These are phyloP conservation scores for Cecropterus lyciades DNA, from an alignment of 1,140 invertebrate genomes.

Conservation along the genomic window DNA sequence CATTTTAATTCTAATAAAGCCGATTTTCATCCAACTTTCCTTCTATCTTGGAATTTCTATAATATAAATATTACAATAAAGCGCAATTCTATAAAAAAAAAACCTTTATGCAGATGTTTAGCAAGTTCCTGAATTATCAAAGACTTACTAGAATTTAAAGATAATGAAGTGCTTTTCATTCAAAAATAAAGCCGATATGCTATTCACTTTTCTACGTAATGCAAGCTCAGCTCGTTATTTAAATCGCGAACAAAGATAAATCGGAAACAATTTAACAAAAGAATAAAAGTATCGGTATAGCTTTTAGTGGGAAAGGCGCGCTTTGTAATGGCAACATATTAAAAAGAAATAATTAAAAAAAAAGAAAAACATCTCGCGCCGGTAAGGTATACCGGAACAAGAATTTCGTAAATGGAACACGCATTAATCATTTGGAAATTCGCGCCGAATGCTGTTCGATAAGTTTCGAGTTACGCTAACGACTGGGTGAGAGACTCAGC, in stretches of 20 bases:
- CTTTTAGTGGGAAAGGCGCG: slow-evolving; percentile 7
- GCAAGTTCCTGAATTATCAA: no score
- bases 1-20: no score
- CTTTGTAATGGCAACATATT: slow-evolving; percentile 10
- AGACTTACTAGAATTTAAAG: no score
- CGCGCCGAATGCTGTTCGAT: slow-evolving; percentile 54
- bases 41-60: no score
- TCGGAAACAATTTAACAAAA: slow-evolving; percentile 17
- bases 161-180: no score
- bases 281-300: slow-evolving; percentile 8
- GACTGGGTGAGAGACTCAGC: slow-evolving; percentile 63
- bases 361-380: slow-evolving; percentile 41
- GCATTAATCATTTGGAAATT: slow-evolving; percentile 67
- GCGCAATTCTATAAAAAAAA: no score
- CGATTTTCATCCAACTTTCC: no score
- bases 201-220: slow-evolving; percentile 4
- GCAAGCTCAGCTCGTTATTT: slow-evolving; percentile 15
- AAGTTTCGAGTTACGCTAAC: slow-evolving; percentile 69
- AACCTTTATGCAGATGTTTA: no score
- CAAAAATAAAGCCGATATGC: slow-evolving; percentile 14
- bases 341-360: slow-evolving; percentile 38
- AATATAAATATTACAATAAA: no score
- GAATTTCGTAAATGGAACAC: slow-evolving; percentile 60
- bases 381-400: slow-evolving; percentile 47
- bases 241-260: slow-evolving; percentile 10